Evolutionary conservation across 2,797 vertebrate genomes (phyloP).

Genomic region (Eupleurogrammus muticus): DNA sequence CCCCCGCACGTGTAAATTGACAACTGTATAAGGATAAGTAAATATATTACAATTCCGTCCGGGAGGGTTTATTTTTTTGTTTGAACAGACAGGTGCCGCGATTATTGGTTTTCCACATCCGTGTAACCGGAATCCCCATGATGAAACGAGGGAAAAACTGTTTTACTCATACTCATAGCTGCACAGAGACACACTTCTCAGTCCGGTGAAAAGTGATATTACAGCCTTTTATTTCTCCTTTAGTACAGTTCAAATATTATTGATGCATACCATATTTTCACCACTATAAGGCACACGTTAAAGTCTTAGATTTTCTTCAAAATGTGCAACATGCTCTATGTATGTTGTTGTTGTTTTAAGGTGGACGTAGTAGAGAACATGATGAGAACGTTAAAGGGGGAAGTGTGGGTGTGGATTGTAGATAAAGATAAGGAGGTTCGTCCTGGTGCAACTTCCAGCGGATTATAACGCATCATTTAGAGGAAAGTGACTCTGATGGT

Average conservation of each 20-base stretch:
- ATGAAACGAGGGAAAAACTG: slow-evolving; percentile 47
- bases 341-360: too few species aligned
- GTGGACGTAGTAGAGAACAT: too few species aligned
- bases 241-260: background rate
- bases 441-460: too few species aligned
- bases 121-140: slow-evolving; percentile 62
- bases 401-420: too few species aligned
- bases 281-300: too few species aligned
- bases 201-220: background rate
- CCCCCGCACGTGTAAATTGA: slow-evolving; percentile 81
- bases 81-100: slow-evolving; percentile 74
- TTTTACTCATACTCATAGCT: slow-evolving; percentile 16
- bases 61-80: slow-evolving; percentile 74
- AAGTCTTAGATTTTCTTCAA: too few species aligned
- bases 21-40: slow-evolving; percentile 81
- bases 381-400: too few species aligned
- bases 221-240: background rate
- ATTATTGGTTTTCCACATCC: slow-evolving; percentile 76
- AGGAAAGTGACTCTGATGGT: too few species aligned
- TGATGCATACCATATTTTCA: background rate
- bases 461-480: too few species aligned
- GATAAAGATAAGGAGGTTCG: too few species aligned
- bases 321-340: too few species aligned
- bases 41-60: slow-evolving; percentile 78
- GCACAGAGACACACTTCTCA: slow-evolving; percentile 24